Base-by-base conservation (phyloP, 2,113 vertebrate genomes). In the Dendrocopos noguchii region DNA sequence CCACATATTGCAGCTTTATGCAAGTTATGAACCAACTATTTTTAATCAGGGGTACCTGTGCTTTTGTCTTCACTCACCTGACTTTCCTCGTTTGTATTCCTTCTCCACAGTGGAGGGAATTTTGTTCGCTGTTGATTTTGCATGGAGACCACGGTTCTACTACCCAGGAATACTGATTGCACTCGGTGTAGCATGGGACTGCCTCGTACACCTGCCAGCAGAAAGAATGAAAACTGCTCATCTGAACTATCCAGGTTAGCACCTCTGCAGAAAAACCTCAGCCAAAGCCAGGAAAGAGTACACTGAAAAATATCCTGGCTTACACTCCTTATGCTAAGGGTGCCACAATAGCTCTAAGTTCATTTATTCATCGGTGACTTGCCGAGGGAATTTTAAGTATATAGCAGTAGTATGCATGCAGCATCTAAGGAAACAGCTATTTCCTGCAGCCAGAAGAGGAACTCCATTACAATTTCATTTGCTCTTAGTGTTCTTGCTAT, bases 111-210 rank as follows among this genome's bases (percentile, higher is more conserved):
- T 96, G 98, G 52, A 98, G 98, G 78, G 97, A 96, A 93, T 98
- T 98, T 46, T 98, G 98, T 92, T 99, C 98, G 5, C 97, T 97
- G 97, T 98, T 98, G 97, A 99, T 98, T 97, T 98, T 98, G 95
- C 99, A 99, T 18, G 98, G 98, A 97, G 99, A 99, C 99, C 99
- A 99, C 4, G 98, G 98, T 88, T 98, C 99, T 44, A 96, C 97
- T 91, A 95, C 96, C 99, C 99, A 99, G 75, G 98, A 97, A 76
- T 99, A 98, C 90, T 98, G 98, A 98, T 97, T 97, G 97, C 99
- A 99, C 71, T 98, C 97, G 10, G 92, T 98, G 96, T 98, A 98
- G 97, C 99, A 99, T 6, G 98, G 98, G 92, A 98, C 95, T 33
- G 98, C 98, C 97, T 99, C 98, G 29, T 99, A 98, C 95, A 99